phyloP scores from a whole-genome alignment of 2,797 vertebrate genomes.

The Bradypus variegatus region DNA sequence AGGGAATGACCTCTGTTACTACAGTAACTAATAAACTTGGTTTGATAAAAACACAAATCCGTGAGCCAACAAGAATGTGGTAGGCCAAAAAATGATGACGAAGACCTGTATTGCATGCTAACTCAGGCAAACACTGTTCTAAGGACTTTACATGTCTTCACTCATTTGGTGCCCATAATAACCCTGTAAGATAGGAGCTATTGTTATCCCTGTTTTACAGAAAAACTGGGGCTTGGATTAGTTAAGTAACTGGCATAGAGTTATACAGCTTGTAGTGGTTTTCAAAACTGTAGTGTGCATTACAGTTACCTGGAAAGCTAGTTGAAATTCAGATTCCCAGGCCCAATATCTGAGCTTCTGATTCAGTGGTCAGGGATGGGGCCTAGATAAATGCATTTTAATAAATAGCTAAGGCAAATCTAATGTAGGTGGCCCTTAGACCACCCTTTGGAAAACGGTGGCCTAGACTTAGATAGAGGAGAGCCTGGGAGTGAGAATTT shows the following conservation, averaged over 20 bases:
- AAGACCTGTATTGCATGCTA: background rate
- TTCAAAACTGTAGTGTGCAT: background rate
- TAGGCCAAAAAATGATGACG: background rate
- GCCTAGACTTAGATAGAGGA: background rate
- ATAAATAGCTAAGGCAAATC: background rate
- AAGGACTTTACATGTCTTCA: background rate
- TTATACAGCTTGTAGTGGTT: background rate
- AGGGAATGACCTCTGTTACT: background rate
- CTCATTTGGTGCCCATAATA: background rate
- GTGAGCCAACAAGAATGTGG: background rate
- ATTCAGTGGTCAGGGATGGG: background rate
- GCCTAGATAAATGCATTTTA: background rate
- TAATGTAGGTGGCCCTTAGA: background rate
- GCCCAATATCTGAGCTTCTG: background rate
- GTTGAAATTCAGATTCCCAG: background rate
- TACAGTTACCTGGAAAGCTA: background rate
- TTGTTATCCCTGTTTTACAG: background rate
- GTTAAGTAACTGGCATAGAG: background rate
- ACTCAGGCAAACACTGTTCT: background rate
- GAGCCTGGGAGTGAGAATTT: background rate
- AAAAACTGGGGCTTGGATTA: background rate
- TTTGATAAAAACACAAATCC: background rate
- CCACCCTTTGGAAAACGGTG: background rate
- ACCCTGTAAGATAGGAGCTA: background rate
- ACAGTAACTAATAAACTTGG: background rate